Base-by-base conservation (phyloP, 23 tunicate genomes). In the Trididemnum nubilum region DNA sequence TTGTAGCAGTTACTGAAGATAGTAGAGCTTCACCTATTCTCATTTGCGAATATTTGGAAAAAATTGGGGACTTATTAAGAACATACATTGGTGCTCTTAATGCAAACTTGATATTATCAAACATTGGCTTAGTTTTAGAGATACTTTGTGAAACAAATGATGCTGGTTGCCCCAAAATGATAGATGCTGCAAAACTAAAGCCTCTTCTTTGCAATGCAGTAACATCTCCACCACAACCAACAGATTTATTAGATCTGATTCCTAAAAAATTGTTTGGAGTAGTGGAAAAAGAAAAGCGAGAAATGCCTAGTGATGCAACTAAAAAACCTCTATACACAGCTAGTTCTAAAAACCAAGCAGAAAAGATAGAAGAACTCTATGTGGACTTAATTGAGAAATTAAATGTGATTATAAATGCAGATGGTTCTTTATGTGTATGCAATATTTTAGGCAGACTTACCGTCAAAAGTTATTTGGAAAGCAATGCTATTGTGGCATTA, bases 71-170 rank as follows among this genome's bases (percentile, higher is more conserved):
- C 18, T 19, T 83, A 24, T 60, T 83, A 1, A 73, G 30, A 35
- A 77, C 51, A 12, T 64, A 73, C 23, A 15, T 83, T 35, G 87
- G 87, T 15, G 37, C 73, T 24, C 21, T 74, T 0, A n/a, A 49
- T 23, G 30, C 81, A 7, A 32, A 74, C 2, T 25, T 38, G 22
- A 36, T 83, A 22, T 61, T 59, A 19, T 1, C 73, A 24, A 83
- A 83, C 51, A 83, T 83, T 73, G 87, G 87, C 4, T 76, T 83
- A 15, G 81, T 40, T 9, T 83, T 57, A 34, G 87, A 83, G 28
- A 1, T 83, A 19, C 36, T 83, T 36, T 60, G 81, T 36, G 87
- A 83, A 57, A 71, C 87, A 0, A 63, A 60, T 37, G 63, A 61
- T 74, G 87, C 81, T 38, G 87, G 87, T 12, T 83, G 52, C 61